Evolutionary conservation across 2,113 vertebrate genomes (phyloP).

Genomic region (Albula goreensis): DNA sequence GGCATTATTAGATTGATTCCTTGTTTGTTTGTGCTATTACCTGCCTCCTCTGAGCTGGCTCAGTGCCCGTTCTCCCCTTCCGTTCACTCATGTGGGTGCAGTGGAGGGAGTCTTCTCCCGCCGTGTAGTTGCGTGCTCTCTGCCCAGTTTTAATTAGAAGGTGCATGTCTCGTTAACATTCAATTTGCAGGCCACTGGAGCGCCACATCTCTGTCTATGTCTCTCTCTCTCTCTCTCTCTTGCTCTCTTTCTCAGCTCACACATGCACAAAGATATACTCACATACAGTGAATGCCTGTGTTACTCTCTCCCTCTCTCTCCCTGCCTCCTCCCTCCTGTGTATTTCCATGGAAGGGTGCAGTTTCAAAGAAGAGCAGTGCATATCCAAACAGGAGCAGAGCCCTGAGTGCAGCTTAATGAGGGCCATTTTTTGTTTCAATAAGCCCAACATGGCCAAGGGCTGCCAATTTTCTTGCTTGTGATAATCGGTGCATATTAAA

Average conservation of each 20-base stretch:
- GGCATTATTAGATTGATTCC: conserved; percentile 41
- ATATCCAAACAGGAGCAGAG: not conserved
- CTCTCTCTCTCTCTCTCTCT: not conserved
- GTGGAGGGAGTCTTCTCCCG: conserved; percentile 35
- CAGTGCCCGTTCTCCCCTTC: conserved; percentile 55
- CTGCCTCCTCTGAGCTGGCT: conserved; percentile 51
- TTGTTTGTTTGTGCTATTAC: conserved; percentile 59
- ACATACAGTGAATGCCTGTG: too few species aligned
- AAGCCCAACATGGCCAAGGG: conserved; percentile 27
- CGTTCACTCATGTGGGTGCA: conserved; percentile 16
- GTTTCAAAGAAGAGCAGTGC: too few species aligned
- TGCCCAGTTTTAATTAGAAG: conserved; percentile 71
- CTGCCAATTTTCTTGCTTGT: conserved; percentile 25
- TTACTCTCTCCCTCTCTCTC: not conserved
- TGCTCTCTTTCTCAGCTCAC: not conserved
- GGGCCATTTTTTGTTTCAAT: conserved; percentile 39
- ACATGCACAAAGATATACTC: too few species aligned
- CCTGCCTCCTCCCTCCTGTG: not conserved
- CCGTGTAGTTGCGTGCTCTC: conserved; percentile 54
- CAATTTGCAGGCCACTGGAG: conserved; percentile 72
- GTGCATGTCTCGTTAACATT: conserved; percentile 73
- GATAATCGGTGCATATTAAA: conserved; percentile 37
- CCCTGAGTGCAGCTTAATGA: conserved; percentile 36
- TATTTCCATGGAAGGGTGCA: not conserved
- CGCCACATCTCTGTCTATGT: conserved; percentile 33